These are phyloP conservation scores for Macrotrachela quadricornifera DNA, from an alignment of 1,140 invertebrate genomes.

Conservation along the genomic window DNA sequence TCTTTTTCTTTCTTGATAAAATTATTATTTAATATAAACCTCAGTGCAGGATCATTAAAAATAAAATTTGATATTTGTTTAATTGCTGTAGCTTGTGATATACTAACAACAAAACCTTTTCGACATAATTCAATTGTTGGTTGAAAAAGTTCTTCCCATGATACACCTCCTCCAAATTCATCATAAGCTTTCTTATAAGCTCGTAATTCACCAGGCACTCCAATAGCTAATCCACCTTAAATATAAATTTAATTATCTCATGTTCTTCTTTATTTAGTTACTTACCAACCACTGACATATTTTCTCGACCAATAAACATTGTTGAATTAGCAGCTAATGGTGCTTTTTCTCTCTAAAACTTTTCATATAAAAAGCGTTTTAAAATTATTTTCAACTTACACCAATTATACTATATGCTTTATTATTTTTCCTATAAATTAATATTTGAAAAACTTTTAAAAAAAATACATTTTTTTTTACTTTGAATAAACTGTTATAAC, in stretches of 20 bases:
- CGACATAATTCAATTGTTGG: conserved; percentile 37
- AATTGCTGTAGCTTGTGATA: conserved; percentile 5
- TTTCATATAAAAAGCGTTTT: too few species aligned
- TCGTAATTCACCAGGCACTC: conserved; percentile 65
- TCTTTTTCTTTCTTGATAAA: conserved; percentile 10
- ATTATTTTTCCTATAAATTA: background rate
- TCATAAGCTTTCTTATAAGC: conserved; percentile 62
- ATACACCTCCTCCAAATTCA: conserved; percentile 43
- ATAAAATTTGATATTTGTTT: background rate
- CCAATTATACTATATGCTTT: conserved; percentile 1
- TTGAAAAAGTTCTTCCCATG: conserved; percentile 56
- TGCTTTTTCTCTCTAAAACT: background rate
- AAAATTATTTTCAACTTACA: too few species aligned
- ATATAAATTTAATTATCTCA: background rate
- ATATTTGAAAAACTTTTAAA: background rate
- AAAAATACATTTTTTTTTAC: conserved; percentile 11
- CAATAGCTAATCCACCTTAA: conserved; percentile 39
- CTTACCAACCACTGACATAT: too few species aligned
- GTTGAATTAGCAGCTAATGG: background rate
- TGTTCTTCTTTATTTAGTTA: background rate
- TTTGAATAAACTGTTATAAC: conserved; percentile 55
- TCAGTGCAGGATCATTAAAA: background rate
- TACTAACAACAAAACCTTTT: conserved; percentile 17
- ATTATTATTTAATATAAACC: conserved; percentile 4
- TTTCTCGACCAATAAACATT: too few species aligned